Evolutionary conservation across 92 coral and sea anemone genomes (phyloP), one percentile per base, ranked within the genome.

Genomic region (Scolanthus callimorphus): DNA sequence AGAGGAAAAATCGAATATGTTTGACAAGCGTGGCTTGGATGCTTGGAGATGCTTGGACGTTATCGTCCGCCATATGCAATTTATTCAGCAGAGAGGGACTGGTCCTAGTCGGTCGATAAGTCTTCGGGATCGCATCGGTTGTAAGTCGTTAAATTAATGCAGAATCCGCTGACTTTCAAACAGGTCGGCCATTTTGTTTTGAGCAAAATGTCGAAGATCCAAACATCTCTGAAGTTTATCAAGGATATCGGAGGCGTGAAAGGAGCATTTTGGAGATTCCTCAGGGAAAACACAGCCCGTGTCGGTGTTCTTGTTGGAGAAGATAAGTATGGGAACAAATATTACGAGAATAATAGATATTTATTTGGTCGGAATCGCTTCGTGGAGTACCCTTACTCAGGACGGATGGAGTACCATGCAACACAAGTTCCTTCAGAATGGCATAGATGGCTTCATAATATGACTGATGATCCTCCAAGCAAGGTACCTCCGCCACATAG

Each of bases 361-460:
- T 88, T 92, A 60, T 67, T 84, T 61, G 69, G 78, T 19, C 78
- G 98, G 52, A 90, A 92, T 63, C 92, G 98, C 9, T 92, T 59
- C 60, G 98, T 92, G 24, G 81, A 69, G 74, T 88, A 71, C 51
- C 98, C 98, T 0, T 92, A 92, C 62, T 72, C 57, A 21, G 87
- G 90, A 62, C 91, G 98, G 2, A 57, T 60, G 29, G 74, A 81
- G 28, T 84, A 72, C 71, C 96, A 92, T 78, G 96, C 59, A 2
- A 71, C 90, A 27, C 96, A 92, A 53, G 79, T 92, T 25, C 98
- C 96, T 1, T 46, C 98, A 17, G 98, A 92, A 43, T 92, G 98
- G 98, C 98, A 92, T 74, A 85, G 96, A n/a, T 94, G 99, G 99
- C 60, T 94, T 57, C 99, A 94, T 63, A 71, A 77, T 62, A 89